Evolutionary conservation across 2,888 invertebrate species (phyloP), one percentile per base, ranked within the genome.

Genomic region (Drosophila hamatofila): DNA sequence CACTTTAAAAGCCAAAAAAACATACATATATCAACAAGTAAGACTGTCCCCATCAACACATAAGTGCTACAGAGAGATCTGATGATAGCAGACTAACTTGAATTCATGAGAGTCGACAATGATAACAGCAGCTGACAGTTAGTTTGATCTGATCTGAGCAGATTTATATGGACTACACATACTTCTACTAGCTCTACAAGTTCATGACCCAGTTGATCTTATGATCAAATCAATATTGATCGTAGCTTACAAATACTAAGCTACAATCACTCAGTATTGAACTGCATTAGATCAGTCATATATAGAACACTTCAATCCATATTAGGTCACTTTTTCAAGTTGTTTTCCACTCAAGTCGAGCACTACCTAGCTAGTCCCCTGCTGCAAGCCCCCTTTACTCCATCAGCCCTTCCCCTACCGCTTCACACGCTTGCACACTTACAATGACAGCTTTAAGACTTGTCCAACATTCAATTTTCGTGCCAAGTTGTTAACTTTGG

Each of bases 401-500:
- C 35, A 4, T 12, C 5, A 11, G 9, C 2, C 11, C n/a, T 14
- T 25, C 11, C 44, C 42, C 21, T 25, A 11, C 54, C 54, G 54
- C 16, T 16, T 35, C 49, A 14, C 51, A 51, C 51, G 51, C 49
- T 49, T 21, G 51, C 52, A 6, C 35, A 11, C 16, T 37, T 39
- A 37, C 44, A 55, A 42, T 55, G 60, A 44, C 63, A 52, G 39
- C 33, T 35, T 59, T 21, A 61, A 68, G 58, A 76, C 68, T 51
- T 65, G 73, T 37, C 57, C 68, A 49, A 64, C 62, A 64, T 68
- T 41, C 57, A 64, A 48, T 72, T 72, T 72, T 27, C 27, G 48
- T 68, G 75, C 35, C 70, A 61, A 78, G 78, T 21, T 74, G 75
- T 78, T 77, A 74, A 60, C 62, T 78, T 77, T 66, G 66, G 49